phyloP scores from a whole-genome alignment of 2,797 vertebrate species.

The Ctenopoma multispine region DNA sequence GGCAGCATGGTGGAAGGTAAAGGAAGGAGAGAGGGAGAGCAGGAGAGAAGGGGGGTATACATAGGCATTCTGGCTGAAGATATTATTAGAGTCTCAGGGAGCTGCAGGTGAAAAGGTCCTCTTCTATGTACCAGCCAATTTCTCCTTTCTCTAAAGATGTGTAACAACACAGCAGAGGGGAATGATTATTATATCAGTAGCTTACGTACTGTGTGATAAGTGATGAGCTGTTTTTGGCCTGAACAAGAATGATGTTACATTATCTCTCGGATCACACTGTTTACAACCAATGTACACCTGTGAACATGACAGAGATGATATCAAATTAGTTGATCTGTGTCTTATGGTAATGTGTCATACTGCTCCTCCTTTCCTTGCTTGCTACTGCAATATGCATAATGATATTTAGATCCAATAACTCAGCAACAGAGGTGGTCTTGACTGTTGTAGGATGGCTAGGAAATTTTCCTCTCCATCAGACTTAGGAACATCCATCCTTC shows the following conservation, averaged over 20 bases:
- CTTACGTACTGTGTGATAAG: background rate
- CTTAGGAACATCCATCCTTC: conserved; percentile 14
- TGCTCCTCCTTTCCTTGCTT: conserved; percentile 16
- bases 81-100: conserved; percentile 92
- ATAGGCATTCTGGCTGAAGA: conserved; percentile 74
- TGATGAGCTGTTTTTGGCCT: conserved; percentile 40
- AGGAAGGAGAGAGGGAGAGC: conserved; percentile 66
- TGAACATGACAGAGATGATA: conserved; percentile 40
- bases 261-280: conserved; percentile 39
- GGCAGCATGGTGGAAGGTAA: conserved; percentile 73
- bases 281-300: conserved; percentile 37
- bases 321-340: conserved; percentile 35
- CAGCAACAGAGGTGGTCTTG: conserved; percentile 17
- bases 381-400: conserved; percentile 24
- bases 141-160: conserved; percentile 52
- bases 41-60: conserved; percentile 40
- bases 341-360: conserved; percentile 24
- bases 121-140: conserved; percentile 60
- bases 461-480: background rate
- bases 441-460: background rate
- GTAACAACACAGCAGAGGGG: conserved; percentile 19
- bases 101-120: conserved; percentile 95
- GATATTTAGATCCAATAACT: conserved; percentile 18
- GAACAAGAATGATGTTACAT: background rate
- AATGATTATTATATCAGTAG: background rate